Evolutionary conservation across 35 echinoderm and acorn worm species (phyloP).

Genomic region (Holothuria glaberrima): DNA sequence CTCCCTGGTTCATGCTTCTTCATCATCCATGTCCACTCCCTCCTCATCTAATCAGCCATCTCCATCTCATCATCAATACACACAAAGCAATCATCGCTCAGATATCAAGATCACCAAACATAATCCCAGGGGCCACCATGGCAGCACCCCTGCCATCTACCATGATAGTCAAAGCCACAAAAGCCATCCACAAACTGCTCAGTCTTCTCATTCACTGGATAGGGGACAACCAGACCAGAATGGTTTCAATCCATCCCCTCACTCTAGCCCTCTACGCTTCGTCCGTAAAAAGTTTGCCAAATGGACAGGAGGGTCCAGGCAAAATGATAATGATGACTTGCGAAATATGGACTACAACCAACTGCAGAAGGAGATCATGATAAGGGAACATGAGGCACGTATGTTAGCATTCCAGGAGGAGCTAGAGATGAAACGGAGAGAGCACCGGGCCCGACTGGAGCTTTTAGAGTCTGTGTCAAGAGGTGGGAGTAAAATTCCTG

Average conservation of each 20-base stretch:
- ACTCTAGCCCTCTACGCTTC: constrained; percentile 5
- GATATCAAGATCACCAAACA: constrained; percentile 43
- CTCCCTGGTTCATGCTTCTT: neutral
- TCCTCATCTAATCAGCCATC: constrained; percentile 6
- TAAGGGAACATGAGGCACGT: constrained; percentile 48
- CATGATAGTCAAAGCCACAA: constrained; percentile 15
- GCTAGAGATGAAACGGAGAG: constrained; percentile 40
- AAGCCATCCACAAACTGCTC: neutral
- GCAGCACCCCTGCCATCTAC: constrained; percentile 5
- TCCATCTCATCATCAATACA: constrained; percentile 16
- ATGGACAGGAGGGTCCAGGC: neutral
- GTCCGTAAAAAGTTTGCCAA: constrained; percentile 44
- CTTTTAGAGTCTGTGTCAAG: constrained; percentile 11
- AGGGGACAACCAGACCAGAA: neutral
- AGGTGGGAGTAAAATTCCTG: constrained; percentile 19
- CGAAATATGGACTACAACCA: constrained; percentile 47
- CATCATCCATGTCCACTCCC: neutral
- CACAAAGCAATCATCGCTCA: neutral
- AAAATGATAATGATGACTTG: constrained; percentile 11
- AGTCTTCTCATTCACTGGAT: constrained; percentile 12
- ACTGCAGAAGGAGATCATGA: constrained; percentile 53
- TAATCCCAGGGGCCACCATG: neutral
- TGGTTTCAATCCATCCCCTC: constrained; percentile 19
- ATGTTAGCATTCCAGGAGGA: constrained; percentile 55
- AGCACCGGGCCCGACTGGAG: constrained; percentile 33